Conservation (phyloP, 1,140 invertebrate species). For the Akabosia matsudoensis region DNA sequence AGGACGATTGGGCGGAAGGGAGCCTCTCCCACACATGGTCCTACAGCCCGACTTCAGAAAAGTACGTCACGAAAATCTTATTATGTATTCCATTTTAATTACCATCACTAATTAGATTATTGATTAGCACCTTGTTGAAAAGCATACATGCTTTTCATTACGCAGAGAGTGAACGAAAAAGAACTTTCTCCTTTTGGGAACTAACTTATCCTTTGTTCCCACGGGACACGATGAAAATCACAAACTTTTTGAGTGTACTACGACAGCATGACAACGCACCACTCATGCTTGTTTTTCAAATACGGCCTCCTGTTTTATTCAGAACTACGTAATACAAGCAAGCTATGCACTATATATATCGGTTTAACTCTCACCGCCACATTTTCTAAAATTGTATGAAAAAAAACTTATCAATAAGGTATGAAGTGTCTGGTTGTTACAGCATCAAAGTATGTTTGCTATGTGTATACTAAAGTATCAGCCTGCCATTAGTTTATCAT, state of each 20-base stretch:
- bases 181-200: no score
- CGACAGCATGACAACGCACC: not conserved
- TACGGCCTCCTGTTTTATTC: not conserved
- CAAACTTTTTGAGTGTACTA: not conserved
- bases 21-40: slow-evolving; percentile 74
- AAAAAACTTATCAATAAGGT: slow-evolving; percentile 17
- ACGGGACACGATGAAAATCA: not conserved
- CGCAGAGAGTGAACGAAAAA: no score
- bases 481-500: no score
- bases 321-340: not conserved
- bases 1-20: slow-evolving; percentile 63
- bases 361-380: no score
- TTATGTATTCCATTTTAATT: not conserved
- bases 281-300: not conserved
- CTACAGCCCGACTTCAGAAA: slow-evolving; percentile 90
- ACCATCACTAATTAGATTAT: no score
- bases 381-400: no score
- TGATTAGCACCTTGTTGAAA: no score
- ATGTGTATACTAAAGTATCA: no score
- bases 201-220: not conserved
- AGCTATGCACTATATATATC: no score
- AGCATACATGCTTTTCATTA: no score
- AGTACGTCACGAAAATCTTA: slow-evolving; percentile 55
- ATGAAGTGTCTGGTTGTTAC: not conserved
- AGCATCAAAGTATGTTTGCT: not conserved